Percentiles rank a stretch among this genome's conserved stretches.
Conservation (phyloP, 2,113 vertebrate genomes). For the Tichodroma muraria region DNA sequence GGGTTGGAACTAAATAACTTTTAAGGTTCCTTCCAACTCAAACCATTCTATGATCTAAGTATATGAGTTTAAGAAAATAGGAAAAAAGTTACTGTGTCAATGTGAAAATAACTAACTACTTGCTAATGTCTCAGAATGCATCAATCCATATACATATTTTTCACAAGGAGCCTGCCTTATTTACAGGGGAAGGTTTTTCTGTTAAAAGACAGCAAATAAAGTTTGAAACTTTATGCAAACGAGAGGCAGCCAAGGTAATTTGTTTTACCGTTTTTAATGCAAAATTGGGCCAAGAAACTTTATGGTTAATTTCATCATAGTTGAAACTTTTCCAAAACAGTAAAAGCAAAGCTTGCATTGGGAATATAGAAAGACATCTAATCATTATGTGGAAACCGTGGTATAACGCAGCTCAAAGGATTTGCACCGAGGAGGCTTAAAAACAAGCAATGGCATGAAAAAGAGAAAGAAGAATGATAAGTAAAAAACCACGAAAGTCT, state of each 20-base stretch:
- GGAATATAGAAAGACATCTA: background rate
- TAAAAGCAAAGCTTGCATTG: conserved; percentile 7
- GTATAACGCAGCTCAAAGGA: background rate
- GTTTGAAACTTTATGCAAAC: background rate
- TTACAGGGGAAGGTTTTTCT: background rate
- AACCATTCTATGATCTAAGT: background rate
- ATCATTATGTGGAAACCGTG: background rate
- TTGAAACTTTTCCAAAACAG: conserved; percentile 32
- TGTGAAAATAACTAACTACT: background rate
- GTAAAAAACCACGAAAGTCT: background rate
- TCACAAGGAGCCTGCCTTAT: background rate
- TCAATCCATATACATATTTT: background rate
- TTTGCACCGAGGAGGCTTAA: background rate
- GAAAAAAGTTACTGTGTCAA: background rate
- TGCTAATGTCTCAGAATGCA: background rate
- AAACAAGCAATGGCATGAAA: background rate
- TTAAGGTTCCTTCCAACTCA: background rate
- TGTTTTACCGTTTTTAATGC: background rate
- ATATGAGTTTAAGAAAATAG: background rate
- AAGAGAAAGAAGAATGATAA: background rate
- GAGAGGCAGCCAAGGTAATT: background rate
- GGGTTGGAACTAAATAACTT: background rate
- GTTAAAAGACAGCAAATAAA: background rate
- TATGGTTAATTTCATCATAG: background rate
- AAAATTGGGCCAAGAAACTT: conserved; percentile 6